phyloP scores from a whole-genome alignment of 1,140 invertebrate species.

The Lepidotrigona ventralis region DNA sequence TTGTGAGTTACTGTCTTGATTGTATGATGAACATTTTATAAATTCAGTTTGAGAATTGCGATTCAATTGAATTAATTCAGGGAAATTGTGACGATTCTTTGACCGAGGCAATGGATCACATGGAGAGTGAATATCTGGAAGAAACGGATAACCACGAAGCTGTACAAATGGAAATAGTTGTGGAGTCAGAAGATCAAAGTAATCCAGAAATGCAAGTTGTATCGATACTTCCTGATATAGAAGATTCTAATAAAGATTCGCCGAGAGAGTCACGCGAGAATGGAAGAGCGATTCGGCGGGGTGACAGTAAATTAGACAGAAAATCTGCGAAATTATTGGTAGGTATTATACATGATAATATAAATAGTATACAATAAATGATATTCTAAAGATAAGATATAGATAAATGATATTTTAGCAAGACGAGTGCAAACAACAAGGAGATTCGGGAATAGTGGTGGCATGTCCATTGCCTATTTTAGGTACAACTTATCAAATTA shows the following conservation, averaged over 20 bases:
- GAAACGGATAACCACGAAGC: constrained; percentile 56
- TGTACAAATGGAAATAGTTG: constrained; percentile 71
- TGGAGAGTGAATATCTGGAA: constrained; percentile 70
- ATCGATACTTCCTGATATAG: constrained; percentile 30
- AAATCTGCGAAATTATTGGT: constrained; percentile 37
- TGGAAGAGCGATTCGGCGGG: constrained; percentile 1
- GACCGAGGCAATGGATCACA: constrained; percentile 72
- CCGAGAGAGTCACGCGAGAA: constrained; percentile 39
- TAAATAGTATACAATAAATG: not conserved
- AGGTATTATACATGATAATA: not conserved
- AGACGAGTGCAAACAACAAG: constrained; percentile 28
- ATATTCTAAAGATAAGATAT: not conserved
- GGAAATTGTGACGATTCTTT: constrained; percentile 64
- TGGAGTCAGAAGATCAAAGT: constrained; percentile 63
- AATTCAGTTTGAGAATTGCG: not conserved
- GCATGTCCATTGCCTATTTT: constrained; percentile 44
- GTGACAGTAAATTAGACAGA: constrained; percentile 3
- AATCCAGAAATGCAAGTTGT: constrained; percentile 42
- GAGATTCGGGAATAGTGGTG: constrained; percentile 32
- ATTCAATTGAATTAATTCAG: constrained; percentile 32
- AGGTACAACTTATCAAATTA: constrained; percentile 54
- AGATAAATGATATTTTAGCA: constrained; percentile 34
- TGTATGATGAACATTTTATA: not conserved
- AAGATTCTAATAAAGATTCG: constrained; percentile 46
- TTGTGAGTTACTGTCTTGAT: constrained; percentile 26